These are phyloP conservation scores for Poeciliopsis retropinna DNA, from an alignment of 2,113 vertebrate species.

Conservation along the genomic window DNA sequence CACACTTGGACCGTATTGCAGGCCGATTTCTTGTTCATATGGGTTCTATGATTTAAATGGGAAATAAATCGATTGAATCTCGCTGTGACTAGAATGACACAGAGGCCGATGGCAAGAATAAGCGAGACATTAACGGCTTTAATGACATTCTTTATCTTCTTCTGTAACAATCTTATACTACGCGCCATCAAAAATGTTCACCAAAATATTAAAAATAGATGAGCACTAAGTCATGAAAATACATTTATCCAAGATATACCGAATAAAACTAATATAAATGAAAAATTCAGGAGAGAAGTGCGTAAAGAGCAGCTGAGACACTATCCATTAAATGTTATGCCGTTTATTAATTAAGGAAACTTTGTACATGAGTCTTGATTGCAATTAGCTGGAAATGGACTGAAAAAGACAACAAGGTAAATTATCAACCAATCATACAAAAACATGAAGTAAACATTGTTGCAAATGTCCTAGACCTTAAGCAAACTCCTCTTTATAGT, in stretches of 20 bases:
- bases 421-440: too few relatives aligned
- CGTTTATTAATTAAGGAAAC: too few relatives aligned
- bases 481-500: too few relatives aligned
- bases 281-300: too few relatives aligned
- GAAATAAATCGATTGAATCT: constrained; percentile 16
- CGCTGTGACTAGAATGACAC: not conserved
- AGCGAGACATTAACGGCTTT: constrained; percentile 19
- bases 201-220: not conserved
- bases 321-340: too few relatives aligned
- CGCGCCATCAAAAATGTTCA: not conserved
- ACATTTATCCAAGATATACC: not conserved
- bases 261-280: too few relatives aligned
- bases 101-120: constrained; percentile 24
- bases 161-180: not conserved
- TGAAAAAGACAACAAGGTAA: too few relatives aligned
- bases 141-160: not conserved
- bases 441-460: too few relatives aligned
- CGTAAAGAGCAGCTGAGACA: too few relatives aligned
- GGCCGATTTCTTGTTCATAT: not conserved
- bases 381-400: too few relatives aligned
- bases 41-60: not conserved
- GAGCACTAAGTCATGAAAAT: not conserved
- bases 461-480: too few relatives aligned
- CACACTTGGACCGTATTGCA: constrained; percentile 11
- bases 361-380: too few relatives aligned